Conservation (phyloP, 2,888 invertebrate species). For the Rhagonycha lutea region DNA sequence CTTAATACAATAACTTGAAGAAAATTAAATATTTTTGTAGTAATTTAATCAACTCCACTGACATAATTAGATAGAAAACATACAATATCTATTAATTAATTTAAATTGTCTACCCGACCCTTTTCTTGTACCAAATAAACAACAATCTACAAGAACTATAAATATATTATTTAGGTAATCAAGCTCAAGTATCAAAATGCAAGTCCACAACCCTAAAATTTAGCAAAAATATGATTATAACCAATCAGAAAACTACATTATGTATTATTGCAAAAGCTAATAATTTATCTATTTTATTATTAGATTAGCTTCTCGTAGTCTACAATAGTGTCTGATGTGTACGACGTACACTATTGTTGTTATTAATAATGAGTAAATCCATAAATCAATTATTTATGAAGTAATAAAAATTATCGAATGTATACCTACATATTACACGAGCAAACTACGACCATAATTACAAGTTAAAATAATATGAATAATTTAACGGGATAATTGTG, state of each 20-base stretch:
- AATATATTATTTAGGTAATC: background rate
- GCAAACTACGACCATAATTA: background rate
- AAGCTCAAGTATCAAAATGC: background rate
- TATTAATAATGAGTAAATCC: background rate
- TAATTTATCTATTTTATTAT: background rate
- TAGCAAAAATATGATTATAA: background rate
- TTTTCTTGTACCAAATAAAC: background rate
- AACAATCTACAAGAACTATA: background rate
- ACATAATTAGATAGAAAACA: background rate
- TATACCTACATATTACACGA: background rate
- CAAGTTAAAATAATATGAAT: background rate
- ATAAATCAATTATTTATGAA: background rate
- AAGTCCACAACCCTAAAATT: background rate
- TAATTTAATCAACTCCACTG: background rate
- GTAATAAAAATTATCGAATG: background rate
- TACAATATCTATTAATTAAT: background rate
- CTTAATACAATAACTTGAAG: background rate
- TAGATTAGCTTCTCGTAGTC: background rate
- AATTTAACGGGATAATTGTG: background rate
- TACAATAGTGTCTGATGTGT: background rate
- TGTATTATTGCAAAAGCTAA: background rate
- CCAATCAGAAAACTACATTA: background rate
- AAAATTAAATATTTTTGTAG: background rate
- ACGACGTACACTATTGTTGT: background rate
- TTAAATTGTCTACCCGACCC: background rate